phyloP scores from a whole-genome alignment of 2,797 vertebrate species.

The Sebastes melanostomus region DNA sequence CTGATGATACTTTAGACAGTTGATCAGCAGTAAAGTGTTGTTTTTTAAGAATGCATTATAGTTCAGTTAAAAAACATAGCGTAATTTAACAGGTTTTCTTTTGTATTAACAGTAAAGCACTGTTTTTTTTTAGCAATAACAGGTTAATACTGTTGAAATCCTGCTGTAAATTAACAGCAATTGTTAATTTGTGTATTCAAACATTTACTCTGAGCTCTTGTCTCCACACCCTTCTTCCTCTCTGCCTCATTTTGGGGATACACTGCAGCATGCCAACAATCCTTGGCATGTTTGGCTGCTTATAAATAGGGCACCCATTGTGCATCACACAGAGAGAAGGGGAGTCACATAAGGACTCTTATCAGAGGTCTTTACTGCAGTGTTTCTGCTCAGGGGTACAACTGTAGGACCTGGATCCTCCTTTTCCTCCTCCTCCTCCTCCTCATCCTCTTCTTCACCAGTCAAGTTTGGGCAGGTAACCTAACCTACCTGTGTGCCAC shows the following conservation, averaged over 20 bases:
- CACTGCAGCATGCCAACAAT: constrained; percentile 60
- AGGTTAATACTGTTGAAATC: too few species aligned
- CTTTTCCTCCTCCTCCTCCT: neutral
- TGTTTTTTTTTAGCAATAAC: too few species aligned
- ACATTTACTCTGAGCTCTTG: neutral
- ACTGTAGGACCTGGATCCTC: neutral
- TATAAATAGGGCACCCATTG: constrained; percentile 74
- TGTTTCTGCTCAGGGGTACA: neutral
- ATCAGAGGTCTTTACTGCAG: neutral
- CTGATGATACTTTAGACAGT: too few species aligned
- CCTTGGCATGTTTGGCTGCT: constrained; percentile 56
- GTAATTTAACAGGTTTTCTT: too few species aligned
- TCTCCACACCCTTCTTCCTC: constrained; percentile 40
- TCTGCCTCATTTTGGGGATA: constrained; percentile 44
- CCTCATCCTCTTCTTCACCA: neutral
- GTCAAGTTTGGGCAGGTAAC: constrained; percentile 74
- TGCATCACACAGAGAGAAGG: constrained; percentile 9
- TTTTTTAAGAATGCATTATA: too few species aligned
- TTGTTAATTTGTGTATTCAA: neutral
- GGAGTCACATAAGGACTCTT: constrained; percentile 34
- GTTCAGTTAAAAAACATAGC: too few species aligned
- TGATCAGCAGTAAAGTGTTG: too few species aligned
- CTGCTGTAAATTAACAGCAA: too few species aligned
- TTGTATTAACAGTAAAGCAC: too few species aligned
- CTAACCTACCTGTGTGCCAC: constrained; percentile 45